phyloP scores from a whole-genome alignment of 2,113 vertebrate species.

The Fukomys damarensis region DNA sequence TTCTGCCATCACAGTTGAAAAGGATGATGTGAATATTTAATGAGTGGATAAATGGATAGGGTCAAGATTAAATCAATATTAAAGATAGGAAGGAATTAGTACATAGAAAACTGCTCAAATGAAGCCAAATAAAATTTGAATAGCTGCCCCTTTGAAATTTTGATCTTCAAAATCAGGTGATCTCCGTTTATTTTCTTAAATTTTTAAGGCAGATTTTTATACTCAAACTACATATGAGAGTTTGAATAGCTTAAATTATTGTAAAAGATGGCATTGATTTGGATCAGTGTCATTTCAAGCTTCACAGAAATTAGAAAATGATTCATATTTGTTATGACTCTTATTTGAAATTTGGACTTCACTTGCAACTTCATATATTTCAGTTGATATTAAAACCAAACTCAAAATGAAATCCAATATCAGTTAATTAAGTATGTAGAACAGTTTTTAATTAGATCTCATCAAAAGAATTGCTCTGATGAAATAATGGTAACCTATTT shows the following conservation, averaged over 20 bases:
- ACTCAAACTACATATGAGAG: not conserved
- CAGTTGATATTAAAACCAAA: conserved; percentile 66
- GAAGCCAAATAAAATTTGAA: not conserved
- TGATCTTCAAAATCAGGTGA: not conserved
- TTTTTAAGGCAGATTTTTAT: not conserved
- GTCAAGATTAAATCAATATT: not conserved
- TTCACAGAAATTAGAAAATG: conserved; percentile 71
- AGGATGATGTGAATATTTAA: not conserved
- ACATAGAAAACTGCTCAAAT: not conserved
- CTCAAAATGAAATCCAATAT: conserved; percentile 67
- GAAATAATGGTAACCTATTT: conserved; percentile 52
- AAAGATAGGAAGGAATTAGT: not conserved
- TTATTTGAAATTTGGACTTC: conserved; percentile 65
- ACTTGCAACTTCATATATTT: conserved; percentile 66
- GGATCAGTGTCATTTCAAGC: conserved; percentile 54
- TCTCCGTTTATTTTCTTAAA: not conserved
- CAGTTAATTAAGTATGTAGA: conserved; percentile 70
- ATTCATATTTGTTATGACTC: conserved; percentile 66
- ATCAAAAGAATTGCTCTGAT: conserved; percentile 59
- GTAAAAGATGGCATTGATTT: conserved; percentile 30
- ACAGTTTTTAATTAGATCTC: conserved; percentile 65
- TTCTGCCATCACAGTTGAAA: not conserved
- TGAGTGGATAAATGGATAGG: not conserved
- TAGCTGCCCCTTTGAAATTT: not conserved
- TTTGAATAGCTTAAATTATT: conserved; percentile 3